Conservation (phyloP, 2,797 vertebrate species). For the Danio jaintianensis region DNA sequence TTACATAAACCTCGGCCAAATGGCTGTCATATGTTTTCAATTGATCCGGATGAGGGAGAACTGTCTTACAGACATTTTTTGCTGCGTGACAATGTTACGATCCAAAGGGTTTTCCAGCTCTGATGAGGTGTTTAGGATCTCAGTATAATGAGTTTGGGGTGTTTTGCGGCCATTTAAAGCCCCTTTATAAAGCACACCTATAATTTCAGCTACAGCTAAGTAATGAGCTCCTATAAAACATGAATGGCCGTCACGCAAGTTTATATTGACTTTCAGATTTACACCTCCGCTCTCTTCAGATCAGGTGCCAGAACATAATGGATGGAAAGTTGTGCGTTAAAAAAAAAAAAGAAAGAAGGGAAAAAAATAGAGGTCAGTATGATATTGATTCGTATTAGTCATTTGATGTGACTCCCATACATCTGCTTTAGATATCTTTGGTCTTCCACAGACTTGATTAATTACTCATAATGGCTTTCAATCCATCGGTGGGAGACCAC, state of each 20-base stretch:
- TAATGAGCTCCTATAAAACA: conserved; percentile 64
- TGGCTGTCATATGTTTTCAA: conserved; percentile 68
- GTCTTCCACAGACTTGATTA: conserved; percentile 51
- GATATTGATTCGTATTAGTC: conserved; percentile 42
- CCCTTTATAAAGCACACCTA: conserved; percentile 60
- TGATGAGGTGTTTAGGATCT: conserved; percentile 73
- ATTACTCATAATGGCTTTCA: conserved; percentile 48
- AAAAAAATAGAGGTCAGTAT: background rate
- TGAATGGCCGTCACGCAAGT: conserved; percentile 52
- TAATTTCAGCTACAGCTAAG: conserved; percentile 59
- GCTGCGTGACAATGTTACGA: conserved; percentile 59
- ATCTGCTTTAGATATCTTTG: conserved; percentile 59
- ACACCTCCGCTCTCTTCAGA: conserved; percentile 48
- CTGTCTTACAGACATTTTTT: conserved; percentile 65
- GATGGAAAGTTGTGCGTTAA: conserved; percentile 44
- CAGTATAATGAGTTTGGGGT: conserved; percentile 63
- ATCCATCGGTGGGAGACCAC: conserved; percentile 37
- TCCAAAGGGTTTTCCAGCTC: conserved; percentile 65
- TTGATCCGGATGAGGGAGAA: conserved; percentile 69
- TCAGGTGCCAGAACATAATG: conserved; percentile 52
- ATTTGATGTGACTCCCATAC: conserved; percentile 45
- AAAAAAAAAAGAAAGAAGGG: background rate
- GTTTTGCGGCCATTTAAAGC: conserved; percentile 59
- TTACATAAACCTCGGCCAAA: conserved; percentile 57
- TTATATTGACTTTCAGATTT: conserved; percentile 59